Conservation (phyloP, 2,797 vertebrate genomes). For the Varecia variegata region DNA sequence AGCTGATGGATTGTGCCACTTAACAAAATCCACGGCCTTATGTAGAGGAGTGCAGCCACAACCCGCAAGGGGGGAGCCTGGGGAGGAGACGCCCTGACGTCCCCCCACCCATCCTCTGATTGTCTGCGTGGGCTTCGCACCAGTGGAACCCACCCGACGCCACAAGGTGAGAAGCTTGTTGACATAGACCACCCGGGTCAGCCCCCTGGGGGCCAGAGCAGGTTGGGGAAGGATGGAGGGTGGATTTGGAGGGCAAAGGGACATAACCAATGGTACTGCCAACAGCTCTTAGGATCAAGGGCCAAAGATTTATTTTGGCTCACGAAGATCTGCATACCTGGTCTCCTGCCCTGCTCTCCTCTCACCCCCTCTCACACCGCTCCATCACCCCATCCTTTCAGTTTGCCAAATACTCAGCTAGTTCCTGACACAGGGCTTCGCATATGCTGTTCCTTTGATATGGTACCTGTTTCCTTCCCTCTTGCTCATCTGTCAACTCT, state of each 20-base stretch:
- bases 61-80: accelerated
- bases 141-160: not conserved
- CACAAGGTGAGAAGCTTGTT: not conserved
- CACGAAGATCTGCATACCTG: not conserved
- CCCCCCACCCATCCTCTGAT: not conserved
- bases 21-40: not conserved
- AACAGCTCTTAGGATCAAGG: not conserved
- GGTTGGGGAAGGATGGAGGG: not conserved
- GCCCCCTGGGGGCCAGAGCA: not conserved
- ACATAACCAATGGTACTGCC: not conserved
- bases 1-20: not conserved
- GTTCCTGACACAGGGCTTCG: not conserved
- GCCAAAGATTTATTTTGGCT: not conserved
- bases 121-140: accelerated
- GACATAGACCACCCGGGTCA: not conserved
- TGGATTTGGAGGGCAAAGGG: not conserved
- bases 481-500: not conserved
- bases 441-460: not conserved
- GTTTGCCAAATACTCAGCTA: not conserved
- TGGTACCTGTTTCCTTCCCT: not conserved
- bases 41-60: not conserved
- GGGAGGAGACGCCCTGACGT: not conserved
- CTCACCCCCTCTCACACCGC: not conserved
- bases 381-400: not conserved
- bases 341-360: not conserved